These are phyloP conservation scores for Drosophila littoralis DNA, from an alignment of 1,140 invertebrate genomes.

Conservation along the genomic window DNA sequence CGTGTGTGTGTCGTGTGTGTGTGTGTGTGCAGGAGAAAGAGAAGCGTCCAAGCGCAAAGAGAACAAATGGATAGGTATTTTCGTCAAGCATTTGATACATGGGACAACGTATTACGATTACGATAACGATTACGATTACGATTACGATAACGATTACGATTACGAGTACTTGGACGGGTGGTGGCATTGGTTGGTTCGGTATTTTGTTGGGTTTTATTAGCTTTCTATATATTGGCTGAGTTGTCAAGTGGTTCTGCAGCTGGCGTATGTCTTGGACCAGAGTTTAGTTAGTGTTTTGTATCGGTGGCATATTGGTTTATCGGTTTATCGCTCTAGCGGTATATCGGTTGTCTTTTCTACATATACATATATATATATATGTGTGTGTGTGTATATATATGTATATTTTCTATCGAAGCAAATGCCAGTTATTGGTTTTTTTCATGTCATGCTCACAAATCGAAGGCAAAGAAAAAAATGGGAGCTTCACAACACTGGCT, in stretches of 20 bases:
- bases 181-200: constrained; percentile 45
- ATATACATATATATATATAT: neutral
- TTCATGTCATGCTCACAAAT: constrained; percentile 53
- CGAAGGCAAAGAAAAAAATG: constrained; percentile 52
- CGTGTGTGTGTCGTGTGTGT: constrained; percentile 31
- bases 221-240: constrained; percentile 23
- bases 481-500: constrained; percentile 32
- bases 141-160: constrained; percentile 20
- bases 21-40: constrained; percentile 43
- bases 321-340: neutral
- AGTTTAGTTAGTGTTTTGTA: constrained; percentile 56
- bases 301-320: constrained; percentile 21
- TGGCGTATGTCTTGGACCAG: constrained; percentile 59
- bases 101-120: constrained; percentile 48
- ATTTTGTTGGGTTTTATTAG: constrained; percentile 35
- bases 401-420: neutral
- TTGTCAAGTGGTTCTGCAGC: constrained; percentile 44
- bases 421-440: neutral
- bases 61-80: constrained; percentile 64
- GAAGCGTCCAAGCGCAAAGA: constrained; percentile 69
- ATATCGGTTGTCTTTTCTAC: constrained; percentile 2
- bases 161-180: constrained; percentile 51
- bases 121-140: constrained; percentile 28
- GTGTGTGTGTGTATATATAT: neutral
- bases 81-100: constrained; percentile 52